Evolutionary conservation across 2,888 invertebrate genomes (phyloP).

Genomic region (Rutpela maculata): DNA sequence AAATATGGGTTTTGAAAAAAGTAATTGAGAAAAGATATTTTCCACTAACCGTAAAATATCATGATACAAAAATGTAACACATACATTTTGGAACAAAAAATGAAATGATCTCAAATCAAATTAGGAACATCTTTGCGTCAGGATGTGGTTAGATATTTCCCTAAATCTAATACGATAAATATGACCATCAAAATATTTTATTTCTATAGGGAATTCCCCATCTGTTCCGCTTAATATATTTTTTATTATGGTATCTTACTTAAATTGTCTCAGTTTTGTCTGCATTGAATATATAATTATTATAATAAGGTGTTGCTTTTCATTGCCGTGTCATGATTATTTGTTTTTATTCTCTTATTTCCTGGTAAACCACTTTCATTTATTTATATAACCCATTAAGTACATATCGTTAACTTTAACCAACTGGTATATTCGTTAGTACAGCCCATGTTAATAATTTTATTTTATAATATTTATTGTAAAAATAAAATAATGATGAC

Average conservation of each 20-base stretch:
- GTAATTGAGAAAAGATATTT: too few species aligned
- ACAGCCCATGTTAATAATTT: background rate
- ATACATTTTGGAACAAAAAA: too few species aligned
- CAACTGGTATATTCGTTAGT: background rate
- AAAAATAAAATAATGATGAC: background rate
- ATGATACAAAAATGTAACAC: too few species aligned
- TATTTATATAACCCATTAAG: slow-evolving; percentile 35
- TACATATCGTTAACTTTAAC: background rate
- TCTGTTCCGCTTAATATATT: too few species aligned
- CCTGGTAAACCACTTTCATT: slow-evolving; percentile 41
- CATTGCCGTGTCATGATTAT: slow-evolving; percentile 5
- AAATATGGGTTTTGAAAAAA: too few species aligned
- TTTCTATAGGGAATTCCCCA: too few species aligned
- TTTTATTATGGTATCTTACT: background rate
- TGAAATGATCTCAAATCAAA: too few species aligned
- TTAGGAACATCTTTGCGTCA: too few species aligned
- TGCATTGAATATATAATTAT: background rate
- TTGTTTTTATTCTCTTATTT: slow-evolving; percentile 13
- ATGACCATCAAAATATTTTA: too few species aligned
- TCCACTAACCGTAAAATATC: too few species aligned
- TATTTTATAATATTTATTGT: background rate
- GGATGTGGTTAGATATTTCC: too few species aligned
- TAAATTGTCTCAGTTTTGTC: background rate
- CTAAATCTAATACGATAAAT: too few species aligned
- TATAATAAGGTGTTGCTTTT: background rate